Evolutionary conservation across 2,888 invertebrate species (phyloP).

Genomic region (Carabus problematicus): DNA sequence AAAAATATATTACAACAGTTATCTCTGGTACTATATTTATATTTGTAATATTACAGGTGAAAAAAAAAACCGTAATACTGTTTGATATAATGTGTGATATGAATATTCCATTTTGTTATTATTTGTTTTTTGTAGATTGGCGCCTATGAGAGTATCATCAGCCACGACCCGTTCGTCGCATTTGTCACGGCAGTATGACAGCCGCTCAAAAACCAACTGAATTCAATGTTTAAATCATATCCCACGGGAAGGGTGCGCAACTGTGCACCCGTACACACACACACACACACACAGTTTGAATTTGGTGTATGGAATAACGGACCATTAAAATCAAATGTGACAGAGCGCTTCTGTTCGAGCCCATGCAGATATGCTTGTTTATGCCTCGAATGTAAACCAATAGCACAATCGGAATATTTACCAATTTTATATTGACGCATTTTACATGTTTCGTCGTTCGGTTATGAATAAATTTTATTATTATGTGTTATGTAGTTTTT

Average conservation of each 20-base stretch:
- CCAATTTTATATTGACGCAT: too few species aligned
- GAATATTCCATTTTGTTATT: conserved; percentile 38
- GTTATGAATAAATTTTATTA: too few species aligned
- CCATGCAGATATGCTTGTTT: too few species aligned
- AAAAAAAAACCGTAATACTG: too few species aligned
- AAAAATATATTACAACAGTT: too few species aligned
- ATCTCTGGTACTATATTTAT: too few species aligned
- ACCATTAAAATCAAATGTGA: conserved; percentile 10
- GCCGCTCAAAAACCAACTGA: conserved; percentile 33
- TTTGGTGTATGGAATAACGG: not conserved
- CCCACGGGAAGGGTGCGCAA: not conserved
- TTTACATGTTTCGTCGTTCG: too few species aligned
- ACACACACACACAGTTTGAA: not conserved
- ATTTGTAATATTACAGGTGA: too few species aligned
- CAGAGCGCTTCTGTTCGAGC: not conserved
- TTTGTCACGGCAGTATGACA: conserved; percentile 33
- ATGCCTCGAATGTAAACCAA: too few species aligned
- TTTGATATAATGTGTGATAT: not conserved
- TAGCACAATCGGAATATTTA: too few species aligned
- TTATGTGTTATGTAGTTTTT: too few species aligned
- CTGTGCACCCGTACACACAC: not conserved
- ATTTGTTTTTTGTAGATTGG: conserved; percentile 25
- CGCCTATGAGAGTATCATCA: conserved; percentile 20
- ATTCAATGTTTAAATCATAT: conserved; percentile 39
- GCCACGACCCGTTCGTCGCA: conserved; percentile 1